Conservation (phyloP, 1,140 invertebrate genomes). For the Aporrectodea caliginosa region DNA sequence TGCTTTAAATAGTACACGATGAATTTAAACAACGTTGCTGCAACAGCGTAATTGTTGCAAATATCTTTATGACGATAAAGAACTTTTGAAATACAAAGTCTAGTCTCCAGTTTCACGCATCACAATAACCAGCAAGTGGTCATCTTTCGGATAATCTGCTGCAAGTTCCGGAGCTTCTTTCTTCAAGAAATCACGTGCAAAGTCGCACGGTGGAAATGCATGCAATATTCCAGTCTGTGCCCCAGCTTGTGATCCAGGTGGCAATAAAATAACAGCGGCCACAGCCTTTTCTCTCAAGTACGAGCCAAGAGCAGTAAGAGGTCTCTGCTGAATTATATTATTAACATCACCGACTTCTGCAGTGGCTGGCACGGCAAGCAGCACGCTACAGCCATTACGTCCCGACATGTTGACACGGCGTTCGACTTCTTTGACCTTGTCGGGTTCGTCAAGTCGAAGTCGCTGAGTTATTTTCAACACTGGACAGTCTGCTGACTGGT, state of each 20-base stretch:
- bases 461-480: slow-evolving; percentile 87
- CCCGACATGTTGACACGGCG: slow-evolving; percentile 81
- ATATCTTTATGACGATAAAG: no score
- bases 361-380: slow-evolving; percentile 79
- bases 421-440: slow-evolving; percentile 91
- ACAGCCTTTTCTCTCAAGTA: slow-evolving; percentile 97
- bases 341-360: slow-evolving; percentile 35
- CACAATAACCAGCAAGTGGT: slow-evolving; percentile 91
- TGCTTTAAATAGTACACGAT: no score
- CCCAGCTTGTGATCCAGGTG: slow-evolving; percentile 64
- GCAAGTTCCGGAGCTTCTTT: slow-evolving; percentile 81
- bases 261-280: slow-evolving; percentile 88
- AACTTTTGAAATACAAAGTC: no score
- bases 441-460: slow-evolving; percentile 75
- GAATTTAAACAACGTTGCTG: no score
- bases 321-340: slow-evolving; percentile 63
- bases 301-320: slow-evolving; percentile 84
- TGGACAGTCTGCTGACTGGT: slow-evolving; percentile 37
- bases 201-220: slow-evolving; percentile 85
- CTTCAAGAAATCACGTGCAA: slow-evolving; percentile 80
- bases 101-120: slow-evolving; percentile 65
- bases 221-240: slow-evolving; percentile 81
- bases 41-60: no score
- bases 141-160: slow-evolving; percentile 69
- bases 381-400: slow-evolving; percentile 74